Evolutionary conservation across 2,113 vertebrate species (phyloP), one percentile per base, ranked within the genome.

Genomic region (human (Homo sapiens)): DNA sequence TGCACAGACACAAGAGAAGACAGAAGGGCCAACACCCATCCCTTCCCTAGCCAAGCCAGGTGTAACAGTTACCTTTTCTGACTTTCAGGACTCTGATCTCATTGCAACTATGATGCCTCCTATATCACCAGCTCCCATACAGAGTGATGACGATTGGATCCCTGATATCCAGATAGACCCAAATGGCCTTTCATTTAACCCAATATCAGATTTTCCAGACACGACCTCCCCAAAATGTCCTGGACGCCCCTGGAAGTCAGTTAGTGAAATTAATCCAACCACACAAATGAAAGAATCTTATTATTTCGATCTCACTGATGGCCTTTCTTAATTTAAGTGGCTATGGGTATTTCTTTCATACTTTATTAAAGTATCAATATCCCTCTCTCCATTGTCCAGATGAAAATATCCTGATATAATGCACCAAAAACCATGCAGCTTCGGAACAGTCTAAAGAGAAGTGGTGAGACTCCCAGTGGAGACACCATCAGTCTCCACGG

Each of bases 241-340:
- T 4, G 99, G 99, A 95, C 99, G 98, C 88, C 99, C 99, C 87
- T 99, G 99, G 99, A 99, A 99, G 97, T 93, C 92, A 96, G 68
- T 93, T 81, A 55, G 57, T 88, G 35, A 27, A 90, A 84, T 80
- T n/a, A 78, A 57, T 57, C 76, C 66, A 89, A 32, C 13, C 66
- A 18, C 17, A 7, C 59, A 97, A 89, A 61, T 23, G 35, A 50
- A 43, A 1, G 18, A 72, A n/a, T 70, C 45, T 75, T 6, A 1
- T 92, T 97, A 81, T 81, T 88, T 99, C 1, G 76, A 97, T 68
- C 98, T 99, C 6, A 0, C 1, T 95, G 98, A 98, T 80, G 98
- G 97, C 94, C 17, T 99, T n/a, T 1, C 3, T 9, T 98, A 98
- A 96, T 61, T 96, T 73, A 93, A 72, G 48, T 8, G 73, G 11